phyloP scores from a whole-genome alignment of 2,113 vertebrate species.

The Lepus europaeus region DNA sequence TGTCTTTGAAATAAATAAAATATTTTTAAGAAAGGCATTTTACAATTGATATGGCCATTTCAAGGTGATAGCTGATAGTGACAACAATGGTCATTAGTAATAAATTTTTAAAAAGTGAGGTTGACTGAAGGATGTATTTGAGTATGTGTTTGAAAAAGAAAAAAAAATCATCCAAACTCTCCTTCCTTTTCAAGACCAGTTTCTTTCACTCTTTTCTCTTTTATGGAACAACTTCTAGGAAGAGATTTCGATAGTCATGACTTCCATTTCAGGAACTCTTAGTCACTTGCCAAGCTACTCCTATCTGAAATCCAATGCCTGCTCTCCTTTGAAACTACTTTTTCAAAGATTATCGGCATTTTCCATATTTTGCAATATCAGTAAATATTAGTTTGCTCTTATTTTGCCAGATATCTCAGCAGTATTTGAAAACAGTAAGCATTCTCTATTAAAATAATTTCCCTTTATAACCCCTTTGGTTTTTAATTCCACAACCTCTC shows the following conservation, averaged over 20 bases:
- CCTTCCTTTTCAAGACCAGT: neutral
- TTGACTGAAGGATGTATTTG: neutral
- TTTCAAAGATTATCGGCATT: neutral
- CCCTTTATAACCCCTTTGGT: neutral
- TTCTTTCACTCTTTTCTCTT: neutral
- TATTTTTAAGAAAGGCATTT: too few relatives aligned
- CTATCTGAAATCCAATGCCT: neutral
- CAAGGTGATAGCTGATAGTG: neutral
- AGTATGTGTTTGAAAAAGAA: neutral
- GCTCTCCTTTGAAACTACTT: fast-evolving
- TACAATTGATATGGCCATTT: neutral
- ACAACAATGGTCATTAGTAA: neutral
- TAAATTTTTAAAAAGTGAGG: neutral
- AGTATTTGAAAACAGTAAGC: neutral
- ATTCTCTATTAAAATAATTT: neutral
- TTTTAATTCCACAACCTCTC: neutral
- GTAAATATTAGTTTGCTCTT: neutral
- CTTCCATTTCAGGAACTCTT: neutral
- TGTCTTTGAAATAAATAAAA: too few relatives aligned
- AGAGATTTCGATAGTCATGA: too few relatives aligned
- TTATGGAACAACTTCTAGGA: neutral
- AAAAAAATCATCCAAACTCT: neutral
- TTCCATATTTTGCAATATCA: neutral
- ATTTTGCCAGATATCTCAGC: neutral
- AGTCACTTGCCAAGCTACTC: neutral